These are phyloP conservation scores for Tupiocoris notatus DNA, from an alignment of 2,888 invertebrate genomes.

Conservation along the genomic window DNA sequence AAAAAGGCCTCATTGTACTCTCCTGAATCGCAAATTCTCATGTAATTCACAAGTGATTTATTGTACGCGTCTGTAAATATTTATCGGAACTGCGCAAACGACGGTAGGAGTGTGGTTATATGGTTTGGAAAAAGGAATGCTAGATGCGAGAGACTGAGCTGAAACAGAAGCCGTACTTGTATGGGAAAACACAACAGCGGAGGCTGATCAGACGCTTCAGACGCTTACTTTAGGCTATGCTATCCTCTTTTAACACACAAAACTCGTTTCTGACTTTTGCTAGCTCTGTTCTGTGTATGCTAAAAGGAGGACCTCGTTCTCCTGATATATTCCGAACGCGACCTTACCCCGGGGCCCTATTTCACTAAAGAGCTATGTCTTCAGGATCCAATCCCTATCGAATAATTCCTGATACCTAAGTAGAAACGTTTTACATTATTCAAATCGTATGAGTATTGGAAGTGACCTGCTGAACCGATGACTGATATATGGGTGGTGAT, in stretches of 20 bases:
- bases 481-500: background rate
- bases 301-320: conserved; percentile 13
- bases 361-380: conserved; percentile 37
- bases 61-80: conserved; percentile 40
- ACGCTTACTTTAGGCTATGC: background rate
- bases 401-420: conserved; percentile 13
- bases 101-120: conserved; percentile 10
- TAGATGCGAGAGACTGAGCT: background rate
- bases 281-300: conserved; percentile 21
- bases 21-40: conserved; percentile 43
- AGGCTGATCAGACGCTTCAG: conserved; percentile 18
- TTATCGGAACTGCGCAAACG: conserved; percentile 20
- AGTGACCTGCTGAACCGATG: background rate
- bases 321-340: conserved; percentile 19
- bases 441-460: background rate
- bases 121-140: conserved; percentile 4
- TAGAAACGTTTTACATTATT: background rate
- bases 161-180: conserved; percentile 25
- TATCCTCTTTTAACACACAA: background rate
- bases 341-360: conserved; percentile 12
- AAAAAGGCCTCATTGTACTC: conserved; percentile 35
- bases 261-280: background rate
- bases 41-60: conserved; percentile 42
- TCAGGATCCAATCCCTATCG: conserved; percentile 34
- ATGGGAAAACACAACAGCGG: conserved; percentile 14